These are phyloP conservation scores for Ctenomys sociabilis DNA, from an alignment of 2,113 vertebrate species.

Conservation along the genomic window DNA sequence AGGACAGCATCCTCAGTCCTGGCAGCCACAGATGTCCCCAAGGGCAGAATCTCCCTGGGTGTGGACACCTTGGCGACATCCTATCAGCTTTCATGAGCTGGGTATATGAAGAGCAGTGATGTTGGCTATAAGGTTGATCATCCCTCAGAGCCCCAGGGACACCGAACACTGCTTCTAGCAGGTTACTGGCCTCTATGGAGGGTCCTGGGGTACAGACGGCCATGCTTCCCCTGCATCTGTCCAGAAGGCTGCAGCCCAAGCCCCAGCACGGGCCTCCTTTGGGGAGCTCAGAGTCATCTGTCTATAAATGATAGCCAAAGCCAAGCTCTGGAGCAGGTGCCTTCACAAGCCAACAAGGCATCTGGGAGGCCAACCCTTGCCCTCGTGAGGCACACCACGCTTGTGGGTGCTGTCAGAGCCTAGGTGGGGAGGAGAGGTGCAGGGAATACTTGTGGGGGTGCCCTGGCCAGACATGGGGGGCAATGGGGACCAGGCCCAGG, in stretches of 20 bases:
- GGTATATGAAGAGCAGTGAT: background rate
- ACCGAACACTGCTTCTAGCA: background rate
- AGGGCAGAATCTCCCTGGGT: background rate
- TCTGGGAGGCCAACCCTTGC: background rate
- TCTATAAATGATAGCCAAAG: background rate
- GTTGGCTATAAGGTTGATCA: background rate
- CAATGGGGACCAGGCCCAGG: background rate
- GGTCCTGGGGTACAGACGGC: background rate
- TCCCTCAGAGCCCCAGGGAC: no score
- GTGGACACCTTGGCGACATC: background rate
- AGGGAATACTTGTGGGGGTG: background rate
- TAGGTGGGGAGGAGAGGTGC: background rate
- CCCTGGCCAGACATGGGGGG: background rate
- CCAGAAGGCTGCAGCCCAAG: background rate
- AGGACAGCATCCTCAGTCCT: background rate
- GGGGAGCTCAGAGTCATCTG: background rate
- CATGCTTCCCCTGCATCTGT: background rate
- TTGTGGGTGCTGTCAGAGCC: background rate
- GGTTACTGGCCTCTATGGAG: background rate
- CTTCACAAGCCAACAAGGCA: no score
- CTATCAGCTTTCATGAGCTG: background rate
- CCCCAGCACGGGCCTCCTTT: background rate
- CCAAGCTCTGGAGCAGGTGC: background rate
- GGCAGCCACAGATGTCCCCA: background rate
- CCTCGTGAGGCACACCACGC: fast-evolving